These are phyloP conservation scores for Drosophila suzukii DNA, from an alignment of 1,140 invertebrate species.

Conservation along the genomic window DNA sequence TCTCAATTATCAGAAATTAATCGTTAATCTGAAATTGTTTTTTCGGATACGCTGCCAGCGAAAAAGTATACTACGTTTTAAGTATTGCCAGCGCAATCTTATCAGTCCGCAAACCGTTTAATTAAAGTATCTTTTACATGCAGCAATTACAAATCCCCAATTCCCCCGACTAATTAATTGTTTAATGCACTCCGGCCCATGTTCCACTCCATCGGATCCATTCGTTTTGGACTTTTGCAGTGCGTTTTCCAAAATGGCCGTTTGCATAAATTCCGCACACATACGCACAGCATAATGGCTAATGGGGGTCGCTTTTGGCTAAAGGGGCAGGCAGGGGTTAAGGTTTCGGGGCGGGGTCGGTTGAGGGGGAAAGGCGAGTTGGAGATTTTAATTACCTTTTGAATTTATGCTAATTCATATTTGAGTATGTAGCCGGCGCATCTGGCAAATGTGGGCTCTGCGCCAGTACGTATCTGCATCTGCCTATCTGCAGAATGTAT, in stretches of 20 bases:
- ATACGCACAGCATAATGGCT: constrained; percentile 57
- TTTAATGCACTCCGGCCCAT: constrained; percentile 69
- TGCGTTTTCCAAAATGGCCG: constrained; percentile 53
- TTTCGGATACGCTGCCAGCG: too few species aligned
- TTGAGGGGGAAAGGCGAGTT: background rate
- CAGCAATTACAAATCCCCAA: constrained; percentile 42
- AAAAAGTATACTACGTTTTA: too few species aligned
- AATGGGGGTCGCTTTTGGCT: constrained; percentile 47
- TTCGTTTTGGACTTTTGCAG: constrained; percentile 19
- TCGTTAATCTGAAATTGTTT: too few species aligned
- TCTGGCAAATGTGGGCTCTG: constrained; percentile 38
- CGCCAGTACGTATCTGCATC: constrained; percentile 19
- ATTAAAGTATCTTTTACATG: constrained; percentile 39
- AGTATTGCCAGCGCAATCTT: constrained; percentile 2
- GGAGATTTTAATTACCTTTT: constrained; percentile 78
- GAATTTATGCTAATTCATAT: constrained; percentile 82
- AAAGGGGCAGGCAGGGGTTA: background rate
- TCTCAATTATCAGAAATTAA: too few species aligned
- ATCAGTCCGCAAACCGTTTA: constrained; percentile 13
- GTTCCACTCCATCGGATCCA: constrained; percentile 35
- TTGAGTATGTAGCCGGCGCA: constrained; percentile 71
- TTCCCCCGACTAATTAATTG: constrained; percentile 74
- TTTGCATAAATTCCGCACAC: constrained; percentile 56
- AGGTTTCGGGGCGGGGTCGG: background rate
- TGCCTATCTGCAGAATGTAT: constrained; percentile 37